Percentiles rank a stretch among this genome's conserved stretches.
These are phyloP conservation scores for Caenorhabditis virilis DNA, from an alignment of 2,888 invertebrate genomes.

Conservation along the genomic window DNA sequence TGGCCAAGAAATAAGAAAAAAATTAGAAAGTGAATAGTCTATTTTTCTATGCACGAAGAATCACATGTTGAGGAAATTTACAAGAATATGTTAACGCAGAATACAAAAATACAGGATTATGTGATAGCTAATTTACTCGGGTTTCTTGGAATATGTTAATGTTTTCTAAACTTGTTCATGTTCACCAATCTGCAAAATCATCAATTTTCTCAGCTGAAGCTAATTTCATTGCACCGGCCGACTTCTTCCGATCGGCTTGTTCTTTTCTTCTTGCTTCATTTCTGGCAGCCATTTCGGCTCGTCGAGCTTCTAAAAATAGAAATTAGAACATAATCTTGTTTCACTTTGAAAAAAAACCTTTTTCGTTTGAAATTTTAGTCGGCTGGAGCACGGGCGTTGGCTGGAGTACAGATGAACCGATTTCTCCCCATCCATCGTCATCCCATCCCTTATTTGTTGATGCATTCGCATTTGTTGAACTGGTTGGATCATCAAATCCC, in stretches of 20 bases:
- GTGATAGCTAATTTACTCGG: too few relatives aligned
- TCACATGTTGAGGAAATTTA: too few relatives aligned
- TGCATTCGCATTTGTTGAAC: too few relatives aligned
- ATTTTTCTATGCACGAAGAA: too few relatives aligned
- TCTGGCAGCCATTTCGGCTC: conserved; percentile 51
- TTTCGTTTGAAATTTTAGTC: conserved; percentile 30
- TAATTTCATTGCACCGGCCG: conserved; percentile 54
- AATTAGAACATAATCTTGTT: too few relatives aligned
- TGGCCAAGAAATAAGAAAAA: too few relatives aligned
- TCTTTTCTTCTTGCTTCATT: conserved; percentile 55
- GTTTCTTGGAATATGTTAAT: too few relatives aligned
- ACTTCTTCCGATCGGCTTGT: conserved; percentile 44
- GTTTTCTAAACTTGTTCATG: too few relatives aligned
- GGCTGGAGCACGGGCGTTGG: conserved; percentile 25
- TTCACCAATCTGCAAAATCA: conserved; percentile 47
- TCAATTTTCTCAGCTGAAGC: conserved; percentile 36
- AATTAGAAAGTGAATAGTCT: too few relatives aligned
- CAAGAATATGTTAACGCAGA: too few relatives aligned
- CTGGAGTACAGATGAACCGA: conserved; percentile 3
- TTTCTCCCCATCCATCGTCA: conserved; percentile 36
- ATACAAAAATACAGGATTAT: neutral
- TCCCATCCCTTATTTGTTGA: conserved; percentile 32
- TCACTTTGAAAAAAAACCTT: too few relatives aligned
- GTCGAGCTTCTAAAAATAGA: conserved; percentile 47
- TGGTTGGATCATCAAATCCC: conserved; percentile 37